These are phyloP conservation scores for Parazoanthus swiftii DNA, from an alignment of 92 coral and sea anemone species.

Conservation along the genomic window DNA sequence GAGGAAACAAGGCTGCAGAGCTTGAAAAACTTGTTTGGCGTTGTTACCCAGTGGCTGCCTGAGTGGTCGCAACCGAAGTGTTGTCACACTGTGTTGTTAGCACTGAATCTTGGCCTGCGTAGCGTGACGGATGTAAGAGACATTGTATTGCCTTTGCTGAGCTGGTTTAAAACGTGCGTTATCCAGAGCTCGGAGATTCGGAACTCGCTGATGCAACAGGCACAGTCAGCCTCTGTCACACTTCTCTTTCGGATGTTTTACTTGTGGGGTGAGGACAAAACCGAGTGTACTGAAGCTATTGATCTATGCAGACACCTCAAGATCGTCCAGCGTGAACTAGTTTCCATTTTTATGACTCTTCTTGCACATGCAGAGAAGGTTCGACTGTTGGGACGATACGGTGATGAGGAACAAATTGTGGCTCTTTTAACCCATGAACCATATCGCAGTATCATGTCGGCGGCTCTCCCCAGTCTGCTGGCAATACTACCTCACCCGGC, in stretches of 20 bases:
- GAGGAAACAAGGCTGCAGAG: neutral
- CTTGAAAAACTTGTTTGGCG: conserved; percentile 12
- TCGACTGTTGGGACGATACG: neutral
- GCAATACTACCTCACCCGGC: conserved; percentile 8
- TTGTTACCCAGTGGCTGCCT: conserved; percentile 26
- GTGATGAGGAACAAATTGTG: conserved; percentile 1
- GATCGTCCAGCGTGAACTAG: neutral
- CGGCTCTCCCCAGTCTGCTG: conserved; percentile 4
- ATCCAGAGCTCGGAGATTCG: conserved; percentile 21
- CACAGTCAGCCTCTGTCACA: conserved; percentile 11
- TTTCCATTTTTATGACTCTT: conserved; percentile 7
- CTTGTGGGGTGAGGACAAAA: neutral
- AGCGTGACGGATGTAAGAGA: neutral
- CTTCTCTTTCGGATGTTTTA: conserved; percentile 27
- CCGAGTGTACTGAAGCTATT: neutral
- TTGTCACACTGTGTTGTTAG: conserved; percentile 5
- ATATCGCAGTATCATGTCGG: conserved; percentile 1
- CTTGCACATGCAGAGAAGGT: conserved; percentile 24
- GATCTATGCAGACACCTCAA: neutral
- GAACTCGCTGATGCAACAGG: neutral
- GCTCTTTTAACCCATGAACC: conserved; percentile 25
- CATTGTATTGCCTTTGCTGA: neutral
- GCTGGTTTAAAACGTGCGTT: conserved; percentile 20
- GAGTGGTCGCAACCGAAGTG: neutral
- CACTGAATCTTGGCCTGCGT: conserved; percentile 13